Conservation (phyloP, 2,113 vertebrate genomes). For the Axis porcinus region DNA sequence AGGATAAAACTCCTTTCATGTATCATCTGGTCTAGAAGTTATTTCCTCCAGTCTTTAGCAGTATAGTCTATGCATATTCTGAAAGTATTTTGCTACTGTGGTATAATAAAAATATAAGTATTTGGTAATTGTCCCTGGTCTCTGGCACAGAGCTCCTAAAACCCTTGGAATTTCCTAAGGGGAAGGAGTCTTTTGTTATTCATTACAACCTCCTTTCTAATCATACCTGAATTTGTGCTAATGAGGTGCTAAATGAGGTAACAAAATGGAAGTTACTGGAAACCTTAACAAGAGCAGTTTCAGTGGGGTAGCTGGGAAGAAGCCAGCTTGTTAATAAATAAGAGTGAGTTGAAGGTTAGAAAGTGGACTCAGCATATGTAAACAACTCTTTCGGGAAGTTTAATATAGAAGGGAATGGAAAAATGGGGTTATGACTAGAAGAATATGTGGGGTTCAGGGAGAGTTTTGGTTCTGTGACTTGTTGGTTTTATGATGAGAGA, state of each 20-base stretch:
- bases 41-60: neutral
- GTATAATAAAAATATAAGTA: neutral
- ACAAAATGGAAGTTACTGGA: neutral
- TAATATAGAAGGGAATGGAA: neutral
- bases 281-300: neutral
- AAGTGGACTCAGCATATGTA: neutral
- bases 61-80: neutral
- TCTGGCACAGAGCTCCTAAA: neutral
- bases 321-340: neutral
- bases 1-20: neutral
- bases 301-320: neutral
- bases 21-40: neutral
- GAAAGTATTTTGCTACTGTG: neutral
- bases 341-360: neutral
- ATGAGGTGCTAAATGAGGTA: neutral
- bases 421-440: neutral
- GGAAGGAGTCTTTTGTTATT: neutral
- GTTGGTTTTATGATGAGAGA: neutral
- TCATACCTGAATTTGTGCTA: neutral
- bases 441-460: neutral
- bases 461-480: neutral
- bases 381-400: neutral
- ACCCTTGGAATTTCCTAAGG: neutral
- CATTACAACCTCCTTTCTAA: neutral
- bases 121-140: neutral